phyloP scores from a whole-genome alignment of 2,888 invertebrate genomes.

The Plebejus melissa region DNA sequence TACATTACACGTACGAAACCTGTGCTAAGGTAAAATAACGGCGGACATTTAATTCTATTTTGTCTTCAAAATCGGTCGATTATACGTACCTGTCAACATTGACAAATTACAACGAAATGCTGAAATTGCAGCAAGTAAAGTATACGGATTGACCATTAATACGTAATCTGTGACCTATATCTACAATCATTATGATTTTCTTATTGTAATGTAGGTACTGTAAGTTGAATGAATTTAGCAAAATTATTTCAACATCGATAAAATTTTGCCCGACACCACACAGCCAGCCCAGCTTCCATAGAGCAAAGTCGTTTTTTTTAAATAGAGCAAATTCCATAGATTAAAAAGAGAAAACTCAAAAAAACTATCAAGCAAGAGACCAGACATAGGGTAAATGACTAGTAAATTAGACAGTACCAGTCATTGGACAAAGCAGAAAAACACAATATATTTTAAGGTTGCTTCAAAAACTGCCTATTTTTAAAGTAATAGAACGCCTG shows the following conservation, averaged over 20 bases:
- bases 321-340: background rate
- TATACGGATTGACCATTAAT: background rate
- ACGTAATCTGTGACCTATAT: background rate
- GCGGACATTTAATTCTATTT: conserved; percentile 35
- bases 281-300: conserved; percentile 22
- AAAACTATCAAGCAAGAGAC: background rate
- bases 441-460: too few relatives aligned
- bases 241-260: conserved; percentile 19
- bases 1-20: conserved; percentile 49
- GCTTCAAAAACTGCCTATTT: too few relatives aligned
- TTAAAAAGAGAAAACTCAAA: background rate
- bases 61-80: conserved; percentile 44
- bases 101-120: conserved; percentile 37
- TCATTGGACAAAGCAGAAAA: too few relatives aligned
- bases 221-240: background rate
- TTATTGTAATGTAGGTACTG: background rate
- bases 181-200: conserved; percentile 25
- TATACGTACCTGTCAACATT: conserved; percentile 72
- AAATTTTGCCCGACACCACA: conserved; percentile 6
- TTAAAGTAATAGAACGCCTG: too few relatives aligned
- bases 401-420: too few relatives aligned
- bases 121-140: conserved; percentile 26
- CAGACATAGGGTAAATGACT: too few relatives aligned
- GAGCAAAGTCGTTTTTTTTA: background rate
- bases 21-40: conserved; percentile 18